These are phyloP conservation scores for Triops longicaudatus DNA, from an alignment of 1,140 invertebrate genomes.

Conservation along the genomic window DNA sequence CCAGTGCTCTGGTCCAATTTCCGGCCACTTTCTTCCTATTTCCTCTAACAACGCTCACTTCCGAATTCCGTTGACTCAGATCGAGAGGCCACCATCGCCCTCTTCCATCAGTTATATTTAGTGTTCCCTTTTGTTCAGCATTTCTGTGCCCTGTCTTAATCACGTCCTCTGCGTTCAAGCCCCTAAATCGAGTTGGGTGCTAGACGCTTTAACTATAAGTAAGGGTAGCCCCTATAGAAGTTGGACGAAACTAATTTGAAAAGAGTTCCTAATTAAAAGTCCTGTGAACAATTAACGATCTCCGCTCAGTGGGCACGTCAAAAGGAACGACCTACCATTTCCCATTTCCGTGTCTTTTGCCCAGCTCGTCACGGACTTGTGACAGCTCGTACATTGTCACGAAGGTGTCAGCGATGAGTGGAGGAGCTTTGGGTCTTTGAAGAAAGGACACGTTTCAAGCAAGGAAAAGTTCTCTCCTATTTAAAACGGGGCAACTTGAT, in stretches of 20 bases:
- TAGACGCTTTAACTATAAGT: too few relatives aligned
- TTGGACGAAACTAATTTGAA: conserved; percentile 8
- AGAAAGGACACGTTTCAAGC: background rate
- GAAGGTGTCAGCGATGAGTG: background rate
- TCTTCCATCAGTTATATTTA: background rate
- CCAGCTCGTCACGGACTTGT: background rate
- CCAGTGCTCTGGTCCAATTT: background rate
- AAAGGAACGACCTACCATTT: background rate
- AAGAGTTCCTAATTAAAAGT: conserved; percentile 5
- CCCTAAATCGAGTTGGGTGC: too few relatives aligned
- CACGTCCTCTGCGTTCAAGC: too few relatives aligned
- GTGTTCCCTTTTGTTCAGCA: background rate
- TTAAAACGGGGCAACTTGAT: background rate
- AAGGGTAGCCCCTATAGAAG: background rate
- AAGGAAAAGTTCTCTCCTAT: background rate
- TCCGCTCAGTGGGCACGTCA: background rate
- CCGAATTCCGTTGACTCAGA: background rate
- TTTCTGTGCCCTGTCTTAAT: background rate
- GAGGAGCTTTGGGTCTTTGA: background rate
- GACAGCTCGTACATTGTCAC: conserved; percentile 6
- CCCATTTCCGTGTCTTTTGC: background rate
- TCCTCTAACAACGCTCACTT: background rate
- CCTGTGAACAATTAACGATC: background rate
- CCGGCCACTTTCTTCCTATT: background rate
- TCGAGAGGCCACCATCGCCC: background rate